A percentile compares a stretch with the other conserved stretches of the same genome.
Evolutionary conservation across 2,797 vertebrate species (phyloP).

Genomic region (Neostethus bicornis): DNA sequence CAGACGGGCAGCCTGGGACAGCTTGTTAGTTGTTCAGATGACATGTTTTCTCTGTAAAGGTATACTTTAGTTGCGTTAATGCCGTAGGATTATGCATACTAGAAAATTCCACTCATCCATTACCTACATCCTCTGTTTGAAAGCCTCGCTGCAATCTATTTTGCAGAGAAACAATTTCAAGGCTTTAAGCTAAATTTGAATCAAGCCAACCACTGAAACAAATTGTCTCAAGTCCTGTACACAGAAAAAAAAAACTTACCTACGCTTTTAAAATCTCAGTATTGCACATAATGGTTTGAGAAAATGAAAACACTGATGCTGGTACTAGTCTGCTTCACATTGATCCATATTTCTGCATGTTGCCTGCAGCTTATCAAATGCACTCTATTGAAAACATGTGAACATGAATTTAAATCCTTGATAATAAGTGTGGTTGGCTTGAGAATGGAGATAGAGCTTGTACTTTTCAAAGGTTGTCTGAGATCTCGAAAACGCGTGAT

Average conservation of each 20-base stretch:
- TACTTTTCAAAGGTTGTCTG: not conserved
- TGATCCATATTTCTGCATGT: not conserved
- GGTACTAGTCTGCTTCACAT: not conserved
- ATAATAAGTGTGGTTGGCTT: not conserved
- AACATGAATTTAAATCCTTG: not conserved
- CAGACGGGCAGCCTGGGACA: conserved; percentile 13
- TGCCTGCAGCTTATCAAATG: not conserved
- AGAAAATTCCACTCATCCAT: not conserved
- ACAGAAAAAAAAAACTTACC: not conserved
- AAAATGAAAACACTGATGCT: rapidly evolving
- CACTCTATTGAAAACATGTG: not conserved
- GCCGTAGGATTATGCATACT: not conserved
- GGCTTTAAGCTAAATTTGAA: not conserved
- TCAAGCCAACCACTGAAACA: not conserved
- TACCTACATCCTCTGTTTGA: not conserved
- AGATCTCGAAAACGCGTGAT: too few relatives aligned
- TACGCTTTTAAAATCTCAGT: not conserved
- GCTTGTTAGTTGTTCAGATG: conserved; percentile 30
- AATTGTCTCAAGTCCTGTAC: not conserved
- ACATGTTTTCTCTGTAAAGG: not conserved
- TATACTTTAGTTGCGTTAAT: not conserved
- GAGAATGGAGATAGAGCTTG: not conserved
- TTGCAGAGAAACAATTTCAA: not conserved
- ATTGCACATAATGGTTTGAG: not conserved
- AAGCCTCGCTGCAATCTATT: not conserved